phyloP scores from a whole-genome alignment of 1,140 invertebrate species.

The Drosophila kurseongensis region DNA sequence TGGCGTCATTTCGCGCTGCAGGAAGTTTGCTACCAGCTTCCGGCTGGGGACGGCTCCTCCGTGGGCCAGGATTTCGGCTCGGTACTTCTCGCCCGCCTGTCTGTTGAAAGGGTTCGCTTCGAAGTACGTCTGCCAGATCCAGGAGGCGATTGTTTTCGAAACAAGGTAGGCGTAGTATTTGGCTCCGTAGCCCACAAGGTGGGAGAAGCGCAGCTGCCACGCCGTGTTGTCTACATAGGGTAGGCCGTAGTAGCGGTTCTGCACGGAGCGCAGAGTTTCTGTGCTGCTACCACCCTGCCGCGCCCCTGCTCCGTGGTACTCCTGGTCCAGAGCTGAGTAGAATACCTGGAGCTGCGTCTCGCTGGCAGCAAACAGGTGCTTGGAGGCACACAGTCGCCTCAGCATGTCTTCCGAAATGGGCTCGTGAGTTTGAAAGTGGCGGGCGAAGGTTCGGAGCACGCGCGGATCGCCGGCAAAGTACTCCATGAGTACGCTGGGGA shows the following conservation, averaged over 20 bases:
- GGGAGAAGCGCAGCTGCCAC: conserved; percentile 98
- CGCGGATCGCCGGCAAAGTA: conserved; percentile 96
- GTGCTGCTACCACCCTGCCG: conserved; percentile 87
- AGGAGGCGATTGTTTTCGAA: conserved; percentile 95
- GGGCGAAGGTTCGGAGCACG: conserved; percentile 94
- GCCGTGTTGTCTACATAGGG: conserved; percentile 96
- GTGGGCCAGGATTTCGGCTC: conserved; percentile 91
- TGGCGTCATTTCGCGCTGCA: conserved; percentile 89
- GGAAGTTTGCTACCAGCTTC: conserved; percentile 90
- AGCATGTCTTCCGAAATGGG: conserved; percentile 92
- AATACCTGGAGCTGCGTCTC: conserved; percentile 96
- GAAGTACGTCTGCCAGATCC: conserved; percentile 97
- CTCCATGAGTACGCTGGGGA: conserved; percentile 99
- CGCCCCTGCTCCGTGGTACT: conserved; percentile 90
- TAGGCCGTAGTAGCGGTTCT: conserved; percentile 93
- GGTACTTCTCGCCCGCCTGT: conserved; percentile 90
- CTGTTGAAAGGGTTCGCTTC: conserved; percentile 92
- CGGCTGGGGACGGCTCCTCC: conserved; percentile 94
- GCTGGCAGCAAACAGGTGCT: conserved; percentile 93
- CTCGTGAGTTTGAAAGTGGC: conserved; percentile 95
- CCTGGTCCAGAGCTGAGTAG: conserved; percentile 95
- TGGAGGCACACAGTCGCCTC: conserved; percentile 91
- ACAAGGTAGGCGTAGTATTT: conserved; percentile 99
- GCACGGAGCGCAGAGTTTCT: conserved; percentile 92
- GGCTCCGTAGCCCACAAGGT: conserved; percentile 98